Conservation (phyloP, 1,140 invertebrate species). For the Argopecten irradians region DNA sequence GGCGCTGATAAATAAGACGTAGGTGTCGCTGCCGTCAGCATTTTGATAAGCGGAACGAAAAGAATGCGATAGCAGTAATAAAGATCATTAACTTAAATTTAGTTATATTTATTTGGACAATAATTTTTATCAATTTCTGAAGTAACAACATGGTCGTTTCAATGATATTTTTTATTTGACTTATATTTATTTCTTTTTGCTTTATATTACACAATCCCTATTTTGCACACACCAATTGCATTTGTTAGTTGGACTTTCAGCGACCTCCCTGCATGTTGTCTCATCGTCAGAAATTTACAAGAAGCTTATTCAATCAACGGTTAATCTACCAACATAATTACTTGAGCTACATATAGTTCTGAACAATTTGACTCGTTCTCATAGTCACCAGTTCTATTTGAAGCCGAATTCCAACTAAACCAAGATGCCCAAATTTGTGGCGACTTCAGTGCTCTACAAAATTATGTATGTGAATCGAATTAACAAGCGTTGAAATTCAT, state of each 20-base stretch:
- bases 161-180: background rate
- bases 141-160: background rate
- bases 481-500: too few species aligned
- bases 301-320: background rate
- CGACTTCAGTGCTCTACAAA: too few species aligned
- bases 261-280: background rate
- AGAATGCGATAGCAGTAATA: too few species aligned
- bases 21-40: background rate
- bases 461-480: too few species aligned
- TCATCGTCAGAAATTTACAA: background rate
- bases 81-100: background rate
- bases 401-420: too few species aligned
- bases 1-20: background rate
- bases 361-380: too few species aligned
- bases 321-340: background rate
- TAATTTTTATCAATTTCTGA: background rate
- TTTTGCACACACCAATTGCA: background rate
- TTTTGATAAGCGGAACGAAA: background rate
- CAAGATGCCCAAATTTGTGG: too few species aligned
- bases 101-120: background rate
- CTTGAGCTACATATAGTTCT: too few species aligned
- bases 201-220: background rate
- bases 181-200: background rate
- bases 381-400: too few species aligned
- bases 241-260: background rate